A percentile compares a stretch with the other conserved stretches of the same genome.
Evolutionary conservation across 2,797 vertebrate genomes (phyloP).

Genomic region (Pseudomugil gertrudae): DNA sequence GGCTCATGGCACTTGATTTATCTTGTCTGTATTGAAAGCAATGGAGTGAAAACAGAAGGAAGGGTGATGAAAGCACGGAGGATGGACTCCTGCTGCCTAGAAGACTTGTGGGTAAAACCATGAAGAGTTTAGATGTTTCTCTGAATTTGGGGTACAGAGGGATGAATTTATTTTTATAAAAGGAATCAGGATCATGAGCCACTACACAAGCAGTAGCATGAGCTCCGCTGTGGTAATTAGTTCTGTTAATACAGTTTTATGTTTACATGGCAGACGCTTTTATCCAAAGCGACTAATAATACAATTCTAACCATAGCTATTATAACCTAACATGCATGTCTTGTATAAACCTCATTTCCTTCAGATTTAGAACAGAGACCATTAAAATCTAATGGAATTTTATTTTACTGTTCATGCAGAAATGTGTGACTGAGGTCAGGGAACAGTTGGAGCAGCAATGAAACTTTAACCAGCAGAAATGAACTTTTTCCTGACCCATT

Average conservation of each 20-base stretch:
- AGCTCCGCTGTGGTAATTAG: no score
- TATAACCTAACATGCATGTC: no score
- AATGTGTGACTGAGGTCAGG: background rate
- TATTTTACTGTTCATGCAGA: background rate
- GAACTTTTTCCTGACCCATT: background rate
- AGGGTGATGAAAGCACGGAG: slow-evolving; percentile 17
- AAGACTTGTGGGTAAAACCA: slow-evolving; percentile 10
- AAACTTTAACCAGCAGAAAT: background rate
- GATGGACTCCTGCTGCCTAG: slow-evolving; percentile 38
- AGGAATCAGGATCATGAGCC: background rate
- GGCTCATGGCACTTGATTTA: slow-evolving; percentile 74
- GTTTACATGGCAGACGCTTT: no score
- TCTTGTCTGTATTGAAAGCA: slow-evolving; percentile 65
- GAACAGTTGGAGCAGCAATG: no score
- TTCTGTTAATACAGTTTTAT: no score
- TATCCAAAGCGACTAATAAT: no score
- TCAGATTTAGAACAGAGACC: no score
- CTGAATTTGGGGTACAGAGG: background rate
- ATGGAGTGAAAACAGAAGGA: slow-evolving; percentile 58
- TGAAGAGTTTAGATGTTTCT: slow-evolving; percentile 11
- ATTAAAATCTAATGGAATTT: no score
- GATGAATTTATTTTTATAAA: slow-evolving; percentile 5
- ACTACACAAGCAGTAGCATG: background rate
- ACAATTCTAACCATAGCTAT: no score
- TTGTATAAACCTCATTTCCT: no score